Evolutionary conservation across 2,797 vertebrate genomes (phyloP).

Genomic region (Poecile montanus): DNA sequence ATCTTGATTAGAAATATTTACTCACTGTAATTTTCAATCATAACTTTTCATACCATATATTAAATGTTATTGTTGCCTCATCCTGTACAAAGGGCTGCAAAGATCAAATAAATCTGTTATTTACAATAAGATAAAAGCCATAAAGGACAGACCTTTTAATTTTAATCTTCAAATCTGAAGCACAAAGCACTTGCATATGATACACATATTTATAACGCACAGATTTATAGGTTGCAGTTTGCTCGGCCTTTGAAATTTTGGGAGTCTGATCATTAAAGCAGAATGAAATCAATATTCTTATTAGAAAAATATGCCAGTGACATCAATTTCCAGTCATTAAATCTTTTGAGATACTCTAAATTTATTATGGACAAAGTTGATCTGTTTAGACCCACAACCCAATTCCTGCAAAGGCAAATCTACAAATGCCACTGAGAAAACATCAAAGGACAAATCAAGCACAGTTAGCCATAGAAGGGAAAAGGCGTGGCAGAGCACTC

Average conservation of each 20-base stretch:
- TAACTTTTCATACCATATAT: conserved; percentile 29
- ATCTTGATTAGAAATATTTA: not conserved
- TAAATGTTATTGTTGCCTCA: not conserved
- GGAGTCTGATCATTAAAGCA: not conserved
- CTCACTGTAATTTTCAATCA: conserved; percentile 6
- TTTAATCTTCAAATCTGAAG: not conserved
- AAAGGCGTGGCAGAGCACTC: not conserved
- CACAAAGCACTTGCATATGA: not conserved
- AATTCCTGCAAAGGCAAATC: not conserved
- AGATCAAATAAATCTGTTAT: conserved; percentile 3
- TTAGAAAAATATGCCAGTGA: not conserved
- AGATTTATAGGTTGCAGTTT: conserved; percentile 10
- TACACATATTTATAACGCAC: not conserved
- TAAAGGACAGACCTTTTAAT: not conserved
- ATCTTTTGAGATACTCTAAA: not conserved
- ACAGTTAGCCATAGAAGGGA: not conserved
- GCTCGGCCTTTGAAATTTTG: not conserved
- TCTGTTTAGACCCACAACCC: not conserved
- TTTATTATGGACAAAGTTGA: not conserved
- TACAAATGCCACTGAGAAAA: not conserved
- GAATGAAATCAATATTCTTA: conserved; percentile 4
- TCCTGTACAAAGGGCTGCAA: not conserved
- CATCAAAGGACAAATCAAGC: not conserved
- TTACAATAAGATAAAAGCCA: not conserved
- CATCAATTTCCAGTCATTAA: not conserved